Base-by-base conservation (phyloP, 2,113 vertebrate species). In the Lagenorhynchus albirostris region DNA sequence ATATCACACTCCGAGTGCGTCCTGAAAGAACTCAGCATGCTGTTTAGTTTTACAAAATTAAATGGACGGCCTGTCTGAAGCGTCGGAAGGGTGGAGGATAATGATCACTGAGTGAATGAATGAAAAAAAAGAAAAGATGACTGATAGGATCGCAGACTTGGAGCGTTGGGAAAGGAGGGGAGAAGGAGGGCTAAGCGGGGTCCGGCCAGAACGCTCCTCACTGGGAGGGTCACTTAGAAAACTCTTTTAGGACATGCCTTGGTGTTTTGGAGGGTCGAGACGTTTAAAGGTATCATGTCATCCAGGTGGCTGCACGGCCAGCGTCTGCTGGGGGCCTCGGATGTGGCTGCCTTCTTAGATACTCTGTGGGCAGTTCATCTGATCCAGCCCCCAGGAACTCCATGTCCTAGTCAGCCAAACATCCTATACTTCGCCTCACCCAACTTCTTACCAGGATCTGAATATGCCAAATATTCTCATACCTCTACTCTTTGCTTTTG, bases 1-100 rank as follows among this genome's bases (percentile, higher is more conserved):
- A 41, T 47, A 79, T 74, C 96, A 67, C 55, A 11, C 89, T 96
- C 93, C 1, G 91, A 74, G 85, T 60, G 88, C 33, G 62, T 83
- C 85, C 92, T 96, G 83, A 85, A 89, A 97, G 97, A 95, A 74
- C 65, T 6, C 50, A 95, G 96, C 33, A 2, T 6, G 50, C 50
- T 96, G 97, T 97, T 97, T 97, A 95, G 73, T 81, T 97, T 97
- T 93, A 92, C 84, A 44, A 77, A 41, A 77, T 95, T 89, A 97
- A 98, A 92, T 17, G 73, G 98, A 53, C 50, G 23, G 36, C 67
- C 89, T 98, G 44, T 86, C 97, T 98, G 93, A 70, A 31, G 74
- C 33, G 1, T 67, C 41, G 36, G 88, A 47, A 76, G 89, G 86
- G 82, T 50, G 50, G 47, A 47, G 92, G 86, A 91, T 94, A 95